Evolutionary conservation across 2,113 vertebrate species (phyloP).

Genomic region (zebrafish (Danio rerio)): DNA sequence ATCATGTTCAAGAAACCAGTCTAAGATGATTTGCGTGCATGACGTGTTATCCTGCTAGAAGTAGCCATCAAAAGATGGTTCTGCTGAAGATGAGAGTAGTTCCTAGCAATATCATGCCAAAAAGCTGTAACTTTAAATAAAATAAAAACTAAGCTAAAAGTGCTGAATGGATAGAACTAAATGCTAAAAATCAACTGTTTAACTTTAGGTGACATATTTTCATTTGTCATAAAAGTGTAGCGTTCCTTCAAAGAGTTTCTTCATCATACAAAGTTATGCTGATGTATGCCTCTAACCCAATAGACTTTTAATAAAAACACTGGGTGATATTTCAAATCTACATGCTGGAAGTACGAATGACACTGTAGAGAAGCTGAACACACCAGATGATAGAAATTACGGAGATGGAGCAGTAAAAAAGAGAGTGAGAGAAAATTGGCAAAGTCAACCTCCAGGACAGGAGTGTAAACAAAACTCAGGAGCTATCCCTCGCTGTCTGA

Average conservation of each 20-base stretch:
- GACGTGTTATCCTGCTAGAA: no score
- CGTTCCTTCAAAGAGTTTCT: neutral
- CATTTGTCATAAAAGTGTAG: no score
- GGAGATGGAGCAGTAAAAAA: neutral
- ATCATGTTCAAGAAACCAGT: no score
- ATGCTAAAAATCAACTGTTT: no score
- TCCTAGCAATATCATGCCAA: no score
- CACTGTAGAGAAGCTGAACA: neutral
- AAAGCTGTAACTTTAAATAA: no score
- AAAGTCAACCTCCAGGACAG: neutral
- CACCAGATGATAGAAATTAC: neutral
- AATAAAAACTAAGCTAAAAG: no score
- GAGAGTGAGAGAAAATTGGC: neutral
- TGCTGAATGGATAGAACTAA: no score
- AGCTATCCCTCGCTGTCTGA: constrained; percentile 5
- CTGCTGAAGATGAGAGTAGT: no score
- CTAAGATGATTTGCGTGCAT: no score
- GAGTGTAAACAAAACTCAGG: constrained; percentile 35
- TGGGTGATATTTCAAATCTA: neutral
- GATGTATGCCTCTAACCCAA: neutral
- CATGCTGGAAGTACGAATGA: neutral
- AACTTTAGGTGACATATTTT: no score
- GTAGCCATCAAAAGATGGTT: no score
- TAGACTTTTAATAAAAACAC: constrained; percentile 1
- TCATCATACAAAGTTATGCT: neutral